Evolutionary conservation across 1,140 invertebrate genomes (phyloP).

Genomic region (Temnothorax longispinosus): DNA sequence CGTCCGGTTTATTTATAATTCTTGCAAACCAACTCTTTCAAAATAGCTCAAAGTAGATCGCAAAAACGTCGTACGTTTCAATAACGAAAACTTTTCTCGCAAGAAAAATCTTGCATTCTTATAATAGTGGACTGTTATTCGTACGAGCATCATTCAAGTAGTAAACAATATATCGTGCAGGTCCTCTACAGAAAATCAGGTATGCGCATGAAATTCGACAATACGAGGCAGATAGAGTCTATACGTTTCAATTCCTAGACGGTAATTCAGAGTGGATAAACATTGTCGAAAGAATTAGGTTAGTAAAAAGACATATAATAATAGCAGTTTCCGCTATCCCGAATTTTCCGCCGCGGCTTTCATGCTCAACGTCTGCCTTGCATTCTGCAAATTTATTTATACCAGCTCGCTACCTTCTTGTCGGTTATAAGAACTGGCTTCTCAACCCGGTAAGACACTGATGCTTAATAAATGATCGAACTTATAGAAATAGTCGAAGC

Average conservation of each 20-base stretch:
- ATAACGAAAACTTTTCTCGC: background rate
- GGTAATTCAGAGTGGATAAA: constrained; percentile 39
- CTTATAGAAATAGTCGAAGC: constrained; percentile 5
- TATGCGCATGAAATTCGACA: constrained; percentile 30
- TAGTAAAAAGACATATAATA: constrained; percentile 57
- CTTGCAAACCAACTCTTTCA: background rate
- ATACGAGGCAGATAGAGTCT: constrained; percentile 13
- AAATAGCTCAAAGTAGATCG: background rate
- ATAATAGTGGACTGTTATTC: background rate
- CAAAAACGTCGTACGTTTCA: background rate
- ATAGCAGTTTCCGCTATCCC: constrained; percentile 17
- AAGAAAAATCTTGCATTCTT: constrained; percentile 16
- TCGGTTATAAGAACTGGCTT: constrained; percentile 32
- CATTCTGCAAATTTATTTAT: constrained; percentile 35
- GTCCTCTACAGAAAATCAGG: background rate
- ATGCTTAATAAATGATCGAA: constrained; percentile 16
- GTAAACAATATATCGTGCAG: background rate
- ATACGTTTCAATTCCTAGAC: constrained; percentile 61
- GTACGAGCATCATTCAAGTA: background rate
- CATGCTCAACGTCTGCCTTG: constrained; percentile 4
- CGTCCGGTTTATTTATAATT: background rate
- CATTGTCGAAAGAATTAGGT: constrained; percentile 53
- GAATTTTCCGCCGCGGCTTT: constrained; percentile 33
- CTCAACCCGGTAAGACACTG: background rate
- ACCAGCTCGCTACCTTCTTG: background rate